Evolutionary conservation across 1,140 invertebrate genomes (phyloP).

Genomic region (Lethrus apterus): DNA sequence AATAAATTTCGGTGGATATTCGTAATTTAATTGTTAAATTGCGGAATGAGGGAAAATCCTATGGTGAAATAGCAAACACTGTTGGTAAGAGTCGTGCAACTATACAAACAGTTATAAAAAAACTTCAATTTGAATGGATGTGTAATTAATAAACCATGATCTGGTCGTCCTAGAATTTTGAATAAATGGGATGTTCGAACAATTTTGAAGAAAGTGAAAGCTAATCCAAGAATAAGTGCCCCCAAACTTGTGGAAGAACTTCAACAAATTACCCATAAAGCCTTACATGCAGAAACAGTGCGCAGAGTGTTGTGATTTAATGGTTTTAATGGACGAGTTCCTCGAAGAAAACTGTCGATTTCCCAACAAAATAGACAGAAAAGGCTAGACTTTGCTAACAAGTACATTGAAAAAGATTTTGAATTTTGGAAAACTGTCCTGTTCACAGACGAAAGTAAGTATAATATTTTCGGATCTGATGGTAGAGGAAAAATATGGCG

Average conservation of each 20-base stretch:
- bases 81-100: slow-evolving; percentile 6
- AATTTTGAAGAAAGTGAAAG: slow-evolving; percentile 4
- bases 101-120: slow-evolving; percentile 4
- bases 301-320: slow-evolving; percentile 16
- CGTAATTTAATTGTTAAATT: slow-evolving; percentile 12
- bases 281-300: slow-evolving; percentile 14
- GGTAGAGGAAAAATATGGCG: slow-evolving; percentile 3
- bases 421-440: slow-evolving; percentile 19
- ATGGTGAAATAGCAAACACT: slow-evolving; percentile 12
- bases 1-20: slow-evolving; percentile 6
- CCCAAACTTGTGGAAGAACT: slow-evolving; percentile 9
- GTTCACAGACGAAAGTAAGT: slow-evolving; percentile 21
- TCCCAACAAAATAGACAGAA: slow-evolving; percentile 15
- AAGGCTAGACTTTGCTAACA: slow-evolving; percentile 6
- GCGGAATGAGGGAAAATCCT: slow-evolving; percentile 7
- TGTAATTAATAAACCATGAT: slow-evolving; percentile 9
- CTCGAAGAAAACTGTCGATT: slow-evolving; percentile 18
- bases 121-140: slow-evolving; percentile 1
- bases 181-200: neutral
- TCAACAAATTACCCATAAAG: neutral
- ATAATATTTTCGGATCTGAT: slow-evolving; percentile 6
- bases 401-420: slow-evolving; percentile 8
- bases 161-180: slow-evolving; percentile 4
- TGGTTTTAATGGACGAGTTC: slow-evolving; percentile 4
- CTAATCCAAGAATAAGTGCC: slow-evolving; percentile 12